phyloP scores from a whole-genome alignment of 92 coral and sea anemone genomes.

The Bergia sp. region DNA sequence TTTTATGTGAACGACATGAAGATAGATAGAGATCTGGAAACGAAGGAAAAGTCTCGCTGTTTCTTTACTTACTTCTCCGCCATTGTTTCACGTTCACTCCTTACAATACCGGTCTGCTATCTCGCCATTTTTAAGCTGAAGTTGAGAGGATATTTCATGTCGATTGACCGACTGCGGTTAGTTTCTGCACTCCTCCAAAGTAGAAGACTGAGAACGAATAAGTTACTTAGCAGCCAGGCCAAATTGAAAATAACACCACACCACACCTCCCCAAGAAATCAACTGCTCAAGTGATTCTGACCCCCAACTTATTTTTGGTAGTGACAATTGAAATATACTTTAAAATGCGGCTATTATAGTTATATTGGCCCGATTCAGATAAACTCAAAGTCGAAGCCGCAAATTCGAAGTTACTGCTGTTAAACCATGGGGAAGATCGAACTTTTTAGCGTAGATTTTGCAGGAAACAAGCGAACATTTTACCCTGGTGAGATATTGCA shows the following conservation, averaged over 20 bases:
- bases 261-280: not conserved
- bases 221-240: slow-evolving; percentile 33
- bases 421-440: slow-evolving; percentile 86
- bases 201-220: slow-evolving; percentile 20
- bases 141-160: not conserved
- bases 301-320: not conserved
- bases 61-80: slow-evolving; percentile 84
- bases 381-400: not conserved
- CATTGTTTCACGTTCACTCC: slow-evolving; percentile 56
- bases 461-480: slow-evolving; percentile 74
- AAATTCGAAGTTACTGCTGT: not conserved
- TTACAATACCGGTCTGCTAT: slow-evolving; percentile 12
- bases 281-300: not conserved
- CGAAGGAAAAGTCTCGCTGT: not conserved
- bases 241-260: not conserved
- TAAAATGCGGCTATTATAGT: not conserved
- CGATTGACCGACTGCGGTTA: slow-evolving; percentile 8
- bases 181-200: not conserved
- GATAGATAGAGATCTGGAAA: slow-evolving; percentile 29
- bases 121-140: slow-evolving; percentile 36
- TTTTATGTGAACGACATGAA: not conserved
- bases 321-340: not conserved
- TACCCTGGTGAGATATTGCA: slow-evolving; percentile 87
- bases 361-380: not conserved
- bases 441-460: slow-evolving; percentile 69